Evolutionary conservation across 2,888 invertebrate species (phyloP).

Genomic region (Nephrotoma guestfalica): DNA sequence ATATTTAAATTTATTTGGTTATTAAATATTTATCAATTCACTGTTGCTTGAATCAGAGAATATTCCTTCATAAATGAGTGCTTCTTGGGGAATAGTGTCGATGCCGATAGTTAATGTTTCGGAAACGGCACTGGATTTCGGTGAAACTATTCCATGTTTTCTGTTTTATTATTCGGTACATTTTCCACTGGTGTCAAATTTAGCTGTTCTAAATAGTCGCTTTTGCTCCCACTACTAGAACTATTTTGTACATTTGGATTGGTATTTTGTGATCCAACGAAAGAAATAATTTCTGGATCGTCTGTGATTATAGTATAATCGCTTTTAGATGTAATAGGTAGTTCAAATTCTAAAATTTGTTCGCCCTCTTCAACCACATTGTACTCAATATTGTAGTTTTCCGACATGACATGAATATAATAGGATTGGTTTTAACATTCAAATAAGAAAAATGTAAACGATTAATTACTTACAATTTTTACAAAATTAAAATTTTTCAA

Average conservation of each 20-base stretch:
- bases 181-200: neutral
- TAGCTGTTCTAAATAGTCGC: too few species aligned
- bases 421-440: neutral
- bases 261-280: neutral
- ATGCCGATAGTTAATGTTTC: neutral
- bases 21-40: neutral
- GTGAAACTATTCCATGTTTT: neutral
- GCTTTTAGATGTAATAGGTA: neutral
- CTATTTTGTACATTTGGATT: too few species aligned
- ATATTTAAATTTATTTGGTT: neutral
- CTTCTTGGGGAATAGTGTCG: neutral
- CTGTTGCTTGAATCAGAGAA: neutral
- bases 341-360: neutral
- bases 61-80: neutral
- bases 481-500: neutral
- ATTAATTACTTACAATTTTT: neutral
- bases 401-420: neutral
- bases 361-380: too few species aligned
- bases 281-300: neutral
- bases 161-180: neutral
- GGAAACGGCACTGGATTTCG: too few species aligned
- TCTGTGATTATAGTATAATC: neutral
- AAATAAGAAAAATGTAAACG: neutral
- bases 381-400: neutral
- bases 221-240: too few species aligned